phyloP scores from a whole-genome alignment of 1,140 invertebrate species.

The Plodia interpunctella region DNA sequence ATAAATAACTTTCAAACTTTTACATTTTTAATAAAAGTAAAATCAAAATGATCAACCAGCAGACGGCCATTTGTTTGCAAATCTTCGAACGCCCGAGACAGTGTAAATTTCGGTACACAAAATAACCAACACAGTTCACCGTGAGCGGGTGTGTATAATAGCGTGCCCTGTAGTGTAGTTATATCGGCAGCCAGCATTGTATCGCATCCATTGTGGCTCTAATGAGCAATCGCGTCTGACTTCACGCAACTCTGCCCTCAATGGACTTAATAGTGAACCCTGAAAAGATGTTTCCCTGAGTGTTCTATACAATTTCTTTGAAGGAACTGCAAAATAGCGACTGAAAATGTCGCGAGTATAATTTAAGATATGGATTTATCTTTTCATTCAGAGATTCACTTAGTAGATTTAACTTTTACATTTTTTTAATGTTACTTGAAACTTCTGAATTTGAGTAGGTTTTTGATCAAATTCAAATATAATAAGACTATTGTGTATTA shows the following conservation, averaged over 20 bases:
- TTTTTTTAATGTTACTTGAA: too few species aligned
- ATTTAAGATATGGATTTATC: neutral
- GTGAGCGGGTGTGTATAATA: neutral
- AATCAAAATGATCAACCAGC: neutral
- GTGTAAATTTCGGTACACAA: slow-evolving; percentile 2
- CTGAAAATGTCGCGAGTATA: neutral
- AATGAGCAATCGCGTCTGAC: slow-evolving; percentile 58
- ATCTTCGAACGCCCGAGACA: neutral
- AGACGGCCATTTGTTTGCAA: neutral
- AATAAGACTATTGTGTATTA: too few species aligned
- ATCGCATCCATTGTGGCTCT: slow-evolving; percentile 47
- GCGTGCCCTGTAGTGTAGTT: neutral
- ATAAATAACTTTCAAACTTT: too few species aligned
- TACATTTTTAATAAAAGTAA: neutral
- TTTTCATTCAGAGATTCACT: neutral
- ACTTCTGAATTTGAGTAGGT: too few species aligned
- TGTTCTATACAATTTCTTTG: slow-evolving; percentile 3
- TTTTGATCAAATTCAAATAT: too few species aligned
- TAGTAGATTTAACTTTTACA: neutral
- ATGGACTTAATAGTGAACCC: slow-evolving; percentile 22
- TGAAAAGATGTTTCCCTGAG: slow-evolving; percentile 31
- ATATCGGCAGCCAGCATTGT: slow-evolving; percentile 34
- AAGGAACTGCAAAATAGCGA: neutral
- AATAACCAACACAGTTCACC: neutral
- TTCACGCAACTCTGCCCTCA: slow-evolving; percentile 42